Base-by-base conservation (phyloP, 1,140 invertebrate species). In the Drosophila navojoa region DNA sequence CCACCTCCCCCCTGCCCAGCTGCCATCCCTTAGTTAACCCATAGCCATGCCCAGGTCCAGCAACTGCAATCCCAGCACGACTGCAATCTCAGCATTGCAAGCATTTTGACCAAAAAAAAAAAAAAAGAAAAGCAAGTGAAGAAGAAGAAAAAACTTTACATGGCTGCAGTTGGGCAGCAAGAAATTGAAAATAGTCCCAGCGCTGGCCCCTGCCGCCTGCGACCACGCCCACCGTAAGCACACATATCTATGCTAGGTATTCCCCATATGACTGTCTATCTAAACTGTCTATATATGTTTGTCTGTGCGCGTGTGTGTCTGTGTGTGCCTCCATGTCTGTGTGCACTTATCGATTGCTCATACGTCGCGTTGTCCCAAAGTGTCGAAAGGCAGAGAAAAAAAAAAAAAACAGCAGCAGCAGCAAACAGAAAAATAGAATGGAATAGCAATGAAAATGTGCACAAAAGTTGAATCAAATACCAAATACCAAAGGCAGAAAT, bases 261-360 rank as follows among this genome's bases (percentile, higher is more conserved):
- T 81, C 80, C 81, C 82, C 81, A 79, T 74, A 79, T 89, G 82
- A 81, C 72, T 87, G 82, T 87, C 84, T 79, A 89, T 89, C 84
- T 77, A 81, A 81, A 45, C 75, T 85, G 81, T 79, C 80, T 68
- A 69, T 74, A 63, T 50, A 42, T 49, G 19, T 49, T 15, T 15
- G 50, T 59, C 50, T 35, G 40, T 10, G 25, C 45, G 47, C 22
- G 16, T 47, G 19, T 16, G 50, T 64, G 64, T 44, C 29, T 13
- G 29, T 52, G 27, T 25, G 40, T 79, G 64, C 52, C 62, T 54
- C 47, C 53, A 55, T 50, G 71, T 69, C 76, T 77, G 69, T 63
- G 82, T 81, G 79, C 84, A 80, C 69, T 89, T 87, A 87, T 87
- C 84, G 82, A 87, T 87, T 87, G 79, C 84, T 89, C 59, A 80